These are phyloP conservation scores for Pachycephus smyrnensis DNA, from an alignment of 2,888 invertebrate genomes.

Conservation along the genomic window DNA sequence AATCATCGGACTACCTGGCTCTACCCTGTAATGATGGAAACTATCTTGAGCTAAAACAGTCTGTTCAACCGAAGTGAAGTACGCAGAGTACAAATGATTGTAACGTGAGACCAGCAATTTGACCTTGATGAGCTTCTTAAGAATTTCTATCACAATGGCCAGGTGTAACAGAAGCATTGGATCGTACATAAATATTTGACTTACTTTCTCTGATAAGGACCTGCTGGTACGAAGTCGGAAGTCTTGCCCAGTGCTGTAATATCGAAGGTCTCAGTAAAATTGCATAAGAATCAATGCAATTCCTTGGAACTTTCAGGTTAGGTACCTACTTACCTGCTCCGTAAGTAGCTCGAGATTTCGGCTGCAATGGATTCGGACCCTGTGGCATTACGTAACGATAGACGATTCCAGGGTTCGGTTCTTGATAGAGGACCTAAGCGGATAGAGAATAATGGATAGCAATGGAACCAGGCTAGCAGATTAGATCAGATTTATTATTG, in stretches of 20 bases:
- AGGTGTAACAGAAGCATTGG: background rate
- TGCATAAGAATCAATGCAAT: background rate
- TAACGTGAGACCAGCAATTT: background rate
- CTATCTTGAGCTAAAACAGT: background rate
- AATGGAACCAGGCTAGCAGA: background rate
- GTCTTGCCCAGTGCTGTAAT: constrained; percentile 11
- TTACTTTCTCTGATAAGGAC: background rate
- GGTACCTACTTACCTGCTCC: background rate
- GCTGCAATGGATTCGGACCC: constrained; percentile 40
- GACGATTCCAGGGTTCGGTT: constrained; percentile 88
- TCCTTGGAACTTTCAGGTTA: background rate
- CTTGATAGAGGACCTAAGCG: constrained; percentile 81
- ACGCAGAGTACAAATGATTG: background rate
- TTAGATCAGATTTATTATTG: background rate
- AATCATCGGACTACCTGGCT: constrained; percentile 18
- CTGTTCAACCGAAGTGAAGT: constrained; percentile 11
- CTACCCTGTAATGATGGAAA: background rate
- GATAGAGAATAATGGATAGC: background rate
- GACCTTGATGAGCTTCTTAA: background rate
- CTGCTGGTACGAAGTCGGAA: constrained; percentile 1
- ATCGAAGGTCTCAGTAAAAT: background rate
- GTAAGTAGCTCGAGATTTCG: background rate
- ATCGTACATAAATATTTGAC: background rate
- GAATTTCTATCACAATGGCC: background rate
- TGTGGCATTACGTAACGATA: constrained; percentile 87